These are phyloP conservation scores for Lontra canadensis DNA, from an alignment of 2,113 vertebrate species.

Conservation along the genomic window DNA sequence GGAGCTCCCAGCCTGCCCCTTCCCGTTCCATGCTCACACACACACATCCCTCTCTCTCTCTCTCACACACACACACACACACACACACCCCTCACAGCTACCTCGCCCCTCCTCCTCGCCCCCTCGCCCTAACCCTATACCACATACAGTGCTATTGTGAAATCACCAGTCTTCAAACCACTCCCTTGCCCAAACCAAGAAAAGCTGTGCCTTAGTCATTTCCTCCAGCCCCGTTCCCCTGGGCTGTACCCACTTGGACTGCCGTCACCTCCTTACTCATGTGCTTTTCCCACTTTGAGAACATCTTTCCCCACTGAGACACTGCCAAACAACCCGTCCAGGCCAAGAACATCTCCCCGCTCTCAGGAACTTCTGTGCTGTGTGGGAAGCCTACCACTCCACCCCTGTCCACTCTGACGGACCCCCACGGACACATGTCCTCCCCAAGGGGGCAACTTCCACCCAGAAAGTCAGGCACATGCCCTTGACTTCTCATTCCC, in stretches of 20 bases:
- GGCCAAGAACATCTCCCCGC: background rate
- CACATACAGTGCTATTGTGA: background rate
- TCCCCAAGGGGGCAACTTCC: too few relatives aligned
- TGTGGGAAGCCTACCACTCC: background rate
- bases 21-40: background rate
- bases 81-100: too few relatives aligned
- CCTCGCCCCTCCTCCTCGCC: background rate
- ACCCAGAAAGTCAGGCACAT: background rate
- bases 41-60: too few relatives aligned
- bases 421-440: background rate
- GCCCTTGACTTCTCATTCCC: background rate
- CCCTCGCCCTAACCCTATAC: background rate
- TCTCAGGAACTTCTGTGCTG: background rate
- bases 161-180: background rate
- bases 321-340: background rate
- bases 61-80: too few relatives aligned
- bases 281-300: background rate
- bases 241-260: accelerated
- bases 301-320: background rate
- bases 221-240: background rate
- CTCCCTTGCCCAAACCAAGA: background rate
- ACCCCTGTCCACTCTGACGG: background rate
- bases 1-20: background rate
- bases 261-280: too few relatives aligned
- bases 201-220: background rate